Conservation (phyloP, 2,797 vertebrate species). For the Hyperoplus immaculatus region DNA sequence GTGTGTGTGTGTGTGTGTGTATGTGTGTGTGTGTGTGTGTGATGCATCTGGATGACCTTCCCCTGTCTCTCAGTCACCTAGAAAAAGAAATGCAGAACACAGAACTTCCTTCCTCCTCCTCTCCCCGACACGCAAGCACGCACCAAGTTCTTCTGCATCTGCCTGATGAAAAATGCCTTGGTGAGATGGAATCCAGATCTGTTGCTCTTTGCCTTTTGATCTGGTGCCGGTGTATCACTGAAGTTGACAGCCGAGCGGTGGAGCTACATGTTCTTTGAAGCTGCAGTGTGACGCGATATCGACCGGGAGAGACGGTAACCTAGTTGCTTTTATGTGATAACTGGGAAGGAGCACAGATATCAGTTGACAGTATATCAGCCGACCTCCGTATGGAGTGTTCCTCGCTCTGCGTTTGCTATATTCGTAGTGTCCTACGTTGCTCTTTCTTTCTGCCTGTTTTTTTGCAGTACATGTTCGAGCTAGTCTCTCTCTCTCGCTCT, state of each 20-base stretch:
- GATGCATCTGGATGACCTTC: constrained; percentile 62
- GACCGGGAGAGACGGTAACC: constrained; percentile 44
- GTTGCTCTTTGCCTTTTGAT: constrained; percentile 55
- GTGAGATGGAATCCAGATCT: constrained; percentile 40
- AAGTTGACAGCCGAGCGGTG: constrained; percentile 19
- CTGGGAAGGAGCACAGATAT: constrained; percentile 41
- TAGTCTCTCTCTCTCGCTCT: constrained; percentile 40
- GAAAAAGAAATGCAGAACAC: constrained; percentile 34
- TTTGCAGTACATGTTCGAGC: constrained; percentile 48
- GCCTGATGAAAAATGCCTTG: not conserved
- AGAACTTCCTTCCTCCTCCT: not conserved
- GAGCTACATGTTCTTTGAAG: constrained; percentile 38
- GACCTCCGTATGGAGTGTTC: constrained; percentile 49
- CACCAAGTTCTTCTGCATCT: constrained; percentile 42
- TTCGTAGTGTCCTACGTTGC: not conserved
- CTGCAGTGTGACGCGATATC: constrained; percentile 26
- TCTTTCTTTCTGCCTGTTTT: constrained; percentile 34
- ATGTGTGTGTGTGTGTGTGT: constrained; percentile 35
- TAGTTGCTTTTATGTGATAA: constrained; percentile 50
- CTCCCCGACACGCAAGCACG: constrained; percentile 7
- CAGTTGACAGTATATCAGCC: constrained; percentile 30
- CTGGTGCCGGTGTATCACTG: not conserved
- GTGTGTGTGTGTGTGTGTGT: constrained; percentile 41
- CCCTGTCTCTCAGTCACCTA: constrained; percentile 15
- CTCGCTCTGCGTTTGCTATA: constrained; percentile 43